Evolutionary conservation across 2,113 vertebrate genomes (phyloP), one percentile per base, ranked within the genome.

Genomic region (Osmerus eperlanus): DNA sequence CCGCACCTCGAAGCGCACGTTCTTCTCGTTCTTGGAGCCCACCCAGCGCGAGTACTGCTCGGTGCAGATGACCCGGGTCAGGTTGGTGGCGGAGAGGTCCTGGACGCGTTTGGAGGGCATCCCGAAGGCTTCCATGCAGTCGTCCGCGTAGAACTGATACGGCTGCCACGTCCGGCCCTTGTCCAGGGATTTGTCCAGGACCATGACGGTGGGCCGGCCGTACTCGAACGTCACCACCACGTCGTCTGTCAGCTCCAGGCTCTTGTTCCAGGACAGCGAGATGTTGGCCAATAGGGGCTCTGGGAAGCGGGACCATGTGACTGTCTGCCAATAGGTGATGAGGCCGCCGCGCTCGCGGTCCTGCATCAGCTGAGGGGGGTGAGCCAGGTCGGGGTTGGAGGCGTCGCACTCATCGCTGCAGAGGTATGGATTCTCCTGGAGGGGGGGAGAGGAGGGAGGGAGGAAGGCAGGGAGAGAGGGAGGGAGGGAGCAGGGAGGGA

Each of bases 401-500:
- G 97, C 95, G 3, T 98, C 97, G 61, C 97, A 99, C 85, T 99
- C 97, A 2, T 99, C 97, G 74, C 97, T 98, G 91, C 97, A 99
- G 90, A 99, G 93, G 88, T 99, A 99, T 0, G 97, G 97, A 87
- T 98, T 99, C 61, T 98, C 96, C 97, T 98, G 75, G 41, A 88
- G 52, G 51, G 59, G 55, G 66, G 13, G 61, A 55, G 14, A 73
- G 53, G 25, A 61, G 32, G 18, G 6, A 53, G 18, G 21, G 47
- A 53, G 21, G 53, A 0, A 9, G 36, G 5, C 0, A 8, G 8
- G 65, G 29, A 6, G n/a, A 23, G 29, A 32, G 29, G 29, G 29
- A 32, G 29, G 29, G 3, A 32, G 29, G 29, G 29, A n/a, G 19
- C 19, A 25, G 21, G 16, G 1, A 5, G 4, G 75, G 36, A 88